Evolutionary conservation across 1,140 invertebrate genomes (phyloP), one percentile per base, ranked within the genome.

Genomic region (Drosophila sproati): DNA sequence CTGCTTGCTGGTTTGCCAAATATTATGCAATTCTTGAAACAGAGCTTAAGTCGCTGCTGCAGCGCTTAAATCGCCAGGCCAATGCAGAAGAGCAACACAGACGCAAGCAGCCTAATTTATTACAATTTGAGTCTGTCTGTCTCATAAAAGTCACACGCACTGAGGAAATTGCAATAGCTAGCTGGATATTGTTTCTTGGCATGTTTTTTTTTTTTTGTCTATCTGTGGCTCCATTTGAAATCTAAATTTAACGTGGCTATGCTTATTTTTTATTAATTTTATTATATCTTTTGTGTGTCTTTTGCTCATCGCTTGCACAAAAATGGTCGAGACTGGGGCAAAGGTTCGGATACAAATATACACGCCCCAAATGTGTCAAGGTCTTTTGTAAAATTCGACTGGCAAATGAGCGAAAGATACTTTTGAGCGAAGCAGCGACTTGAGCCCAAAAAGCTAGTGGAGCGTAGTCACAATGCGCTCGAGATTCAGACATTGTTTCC

Each of bases 301-400:
- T 70, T 41, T 43, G 64, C 45, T 73, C 50, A 45, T 72, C 62
- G 69, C 31, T 61, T 51, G 50, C n/a, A 61, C 64, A 39, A 66
- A 82, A 63, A 54, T 61, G 41, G 67, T 61, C 57, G 63, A 77
- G 73, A 77, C 63, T 82, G 70, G 66, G 68, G 68, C 73, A 70
- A 83, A 79, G 48, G 41, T 35, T 28, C 59, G 54, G 43, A 67
- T 62, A 50, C 41, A 76, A 8, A 77, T 45, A 63, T 60, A 72
- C 45, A 56, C 71, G 55, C 51, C 54, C 67, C 86, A 89, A 85
- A 89, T 89, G 80, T 89, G 85, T 89, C 85, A 89, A 89, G 85
- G 85, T 76, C 85, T 77, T 55, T 76, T 89, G 85, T 89, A 89
- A 89, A 85, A 57, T 62, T 68, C 56, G 63, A 73, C 85, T 77